phyloP scores from a whole-genome alignment of 2,113 vertebrate species.

The Entelurus aequoreus region DNA sequence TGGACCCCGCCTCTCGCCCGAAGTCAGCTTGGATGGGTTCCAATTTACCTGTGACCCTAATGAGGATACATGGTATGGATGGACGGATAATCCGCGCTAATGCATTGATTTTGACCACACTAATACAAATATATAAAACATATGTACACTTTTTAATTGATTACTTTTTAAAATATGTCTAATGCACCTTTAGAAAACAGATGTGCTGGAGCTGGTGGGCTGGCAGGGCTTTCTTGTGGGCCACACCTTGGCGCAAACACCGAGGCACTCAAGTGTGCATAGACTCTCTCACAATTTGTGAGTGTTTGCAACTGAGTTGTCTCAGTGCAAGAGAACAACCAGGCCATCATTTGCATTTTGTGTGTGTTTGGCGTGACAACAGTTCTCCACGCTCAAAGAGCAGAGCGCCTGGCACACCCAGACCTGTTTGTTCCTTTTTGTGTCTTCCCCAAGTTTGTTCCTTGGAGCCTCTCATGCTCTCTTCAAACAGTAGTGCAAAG shows the following conservation, averaged over 20 bases:
- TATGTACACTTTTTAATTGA: too few species aligned
- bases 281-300: constrained; percentile 8
- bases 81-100: too few species aligned
- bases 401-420: constrained; percentile 52
- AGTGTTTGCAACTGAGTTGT: constrained; percentile 12
- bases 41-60: too few species aligned
- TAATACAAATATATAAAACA: too few species aligned
- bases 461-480: constrained; percentile 33
- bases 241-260: constrained; percentile 30
- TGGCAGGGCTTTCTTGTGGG: constrained; percentile 40
- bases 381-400: constrained; percentile 27
- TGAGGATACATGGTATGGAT: too few species aligned
- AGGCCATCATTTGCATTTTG: constrained; percentile 31
- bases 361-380: constrained; percentile 17
- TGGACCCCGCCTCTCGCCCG: too few species aligned
- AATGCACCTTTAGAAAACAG: too few species aligned
- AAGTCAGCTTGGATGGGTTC: too few species aligned
- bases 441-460: constrained; percentile 41
- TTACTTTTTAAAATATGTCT: too few species aligned
- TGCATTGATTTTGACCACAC: too few species aligned
- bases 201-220: constrained; percentile 3
- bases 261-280: constrained; percentile 7
- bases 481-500: constrained; percentile 45
- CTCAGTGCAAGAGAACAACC: constrained; percentile 34
- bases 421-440: constrained; percentile 56